Evolutionary conservation across 2,888 invertebrate genomes (phyloP).

Genomic region (Copidosoma aretas): DNA sequence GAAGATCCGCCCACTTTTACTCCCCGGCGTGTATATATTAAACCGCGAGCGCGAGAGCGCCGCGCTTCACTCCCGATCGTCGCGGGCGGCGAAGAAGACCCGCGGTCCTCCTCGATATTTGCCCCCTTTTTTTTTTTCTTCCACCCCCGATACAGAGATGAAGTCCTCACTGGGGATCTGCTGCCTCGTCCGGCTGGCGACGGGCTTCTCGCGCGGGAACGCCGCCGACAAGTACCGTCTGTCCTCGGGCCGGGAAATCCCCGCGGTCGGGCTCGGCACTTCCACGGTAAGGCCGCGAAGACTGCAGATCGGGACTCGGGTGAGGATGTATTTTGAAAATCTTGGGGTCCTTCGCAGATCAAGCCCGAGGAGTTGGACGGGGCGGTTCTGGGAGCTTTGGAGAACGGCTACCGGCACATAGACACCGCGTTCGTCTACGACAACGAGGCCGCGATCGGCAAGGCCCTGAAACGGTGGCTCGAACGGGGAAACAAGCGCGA

Average conservation of each 20-base stretch:
- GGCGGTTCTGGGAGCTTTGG: constrained; percentile 71
- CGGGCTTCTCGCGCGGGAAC: not conserved
- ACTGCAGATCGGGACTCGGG: too few species aligned
- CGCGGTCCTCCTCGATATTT: too few species aligned
- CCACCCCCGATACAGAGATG: too few species aligned
- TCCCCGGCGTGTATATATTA: too few species aligned
- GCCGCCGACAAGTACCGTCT: constrained; percentile 38
- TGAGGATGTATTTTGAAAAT: not conserved
- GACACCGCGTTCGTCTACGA: constrained; percentile 82
- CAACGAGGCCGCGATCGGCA: constrained; percentile 78
- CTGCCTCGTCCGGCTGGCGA: not conserved
- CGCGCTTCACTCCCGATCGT: too few species aligned
- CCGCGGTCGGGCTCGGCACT: constrained; percentile 74
- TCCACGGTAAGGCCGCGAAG: constrained; percentile 55
- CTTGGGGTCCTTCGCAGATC: too few species aligned
- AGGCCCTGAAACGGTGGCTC: constrained; percentile 72
- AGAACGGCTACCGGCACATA: constrained; percentile 77
- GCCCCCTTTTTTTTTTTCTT: too few species aligned
- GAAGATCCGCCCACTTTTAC: too few species aligned
- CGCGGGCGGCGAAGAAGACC: too few species aligned
- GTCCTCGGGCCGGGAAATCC: constrained; percentile 67
- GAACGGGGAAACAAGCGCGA: constrained; percentile 70
- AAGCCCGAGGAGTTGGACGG: constrained; percentile 70
- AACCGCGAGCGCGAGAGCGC: too few species aligned
- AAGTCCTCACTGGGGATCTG: too few species aligned